Evolutionary conservation across 1,140 invertebrate species (phyloP).

Genomic region (Panagrolaimus sp.): DNA sequence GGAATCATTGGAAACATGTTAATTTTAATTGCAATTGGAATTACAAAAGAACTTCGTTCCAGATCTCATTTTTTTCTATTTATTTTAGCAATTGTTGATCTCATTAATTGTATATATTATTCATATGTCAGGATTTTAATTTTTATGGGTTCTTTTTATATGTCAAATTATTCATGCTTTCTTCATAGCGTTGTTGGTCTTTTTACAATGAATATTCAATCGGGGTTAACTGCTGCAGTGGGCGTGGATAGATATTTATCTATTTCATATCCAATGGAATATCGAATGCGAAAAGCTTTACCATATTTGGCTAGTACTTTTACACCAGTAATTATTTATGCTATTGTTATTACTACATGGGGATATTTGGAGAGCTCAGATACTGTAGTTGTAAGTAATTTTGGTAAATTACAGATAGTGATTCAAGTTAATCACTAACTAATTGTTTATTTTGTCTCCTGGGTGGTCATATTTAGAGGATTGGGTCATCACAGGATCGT

Average conservation of each 20-base stretch:
- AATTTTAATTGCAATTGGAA: too few species aligned
- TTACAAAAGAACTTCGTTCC: too few species aligned
- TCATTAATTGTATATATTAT: not conserved
- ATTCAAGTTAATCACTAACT: too few species aligned
- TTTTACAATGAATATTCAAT: conserved; percentile 5
- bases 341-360: not conserved
- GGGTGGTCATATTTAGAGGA: too few species aligned
- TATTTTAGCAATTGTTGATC: not conserved
- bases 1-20: too few species aligned
- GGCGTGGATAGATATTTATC: not conserved
- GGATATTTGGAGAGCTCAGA: not conserved
- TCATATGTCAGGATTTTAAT: not conserved
- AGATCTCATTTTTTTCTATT: too few species aligned
- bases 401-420: not conserved
- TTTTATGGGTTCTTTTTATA: not conserved
- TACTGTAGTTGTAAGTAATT: not conserved
- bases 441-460: too few species aligned
- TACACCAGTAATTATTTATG: not conserved
- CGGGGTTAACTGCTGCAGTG: not conserved
- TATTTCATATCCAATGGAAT: conserved; percentile 5
- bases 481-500: too few species aligned
- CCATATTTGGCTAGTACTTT: not conserved
- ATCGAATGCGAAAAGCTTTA: not conserved
- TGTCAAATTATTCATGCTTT: not conserved
- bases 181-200: not conserved